Evolutionary conservation across 2,113 vertebrate species (phyloP).

Genomic region (Copsychus sechellarum): DNA sequence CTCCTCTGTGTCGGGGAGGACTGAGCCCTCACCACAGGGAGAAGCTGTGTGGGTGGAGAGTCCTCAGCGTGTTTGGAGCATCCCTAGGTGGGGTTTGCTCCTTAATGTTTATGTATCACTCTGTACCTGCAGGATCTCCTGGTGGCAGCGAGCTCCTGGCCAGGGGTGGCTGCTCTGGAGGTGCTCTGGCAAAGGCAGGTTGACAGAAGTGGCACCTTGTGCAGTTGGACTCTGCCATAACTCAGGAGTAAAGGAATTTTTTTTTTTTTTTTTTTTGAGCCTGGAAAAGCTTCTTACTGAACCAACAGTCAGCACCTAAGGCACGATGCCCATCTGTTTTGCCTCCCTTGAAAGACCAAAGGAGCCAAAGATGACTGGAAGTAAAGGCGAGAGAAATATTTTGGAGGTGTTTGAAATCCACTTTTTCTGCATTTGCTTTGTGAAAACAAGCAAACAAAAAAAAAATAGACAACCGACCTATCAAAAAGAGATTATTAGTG

Average conservation of each 20-base stretch:
- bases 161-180: background rate
- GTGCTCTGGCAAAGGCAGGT: background rate
- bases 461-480: background rate
- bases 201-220: background rate
- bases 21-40: background rate
- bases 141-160: background rate
- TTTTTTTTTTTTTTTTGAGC: background rate
- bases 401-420: conserved; percentile 16
- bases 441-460: background rate
- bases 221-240: background rate
- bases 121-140: background rate
- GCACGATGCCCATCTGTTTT: background rate
- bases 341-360: background rate
- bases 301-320: background rate
- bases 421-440: background rate
- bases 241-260: background rate
- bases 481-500: conserved; percentile 60
- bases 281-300: background rate
- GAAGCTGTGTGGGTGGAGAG: conserved; percentile 24
- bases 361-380: background rate
- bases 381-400: background rate
- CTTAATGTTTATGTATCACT: background rate
- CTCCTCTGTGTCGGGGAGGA: background rate
- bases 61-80: background rate
- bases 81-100: conserved; percentile 7